Evolutionary conservation across 2,113 vertebrate species (phyloP), one percentile per base, ranked within the genome.

Genomic region (Hyperopisus bebe): DNA sequence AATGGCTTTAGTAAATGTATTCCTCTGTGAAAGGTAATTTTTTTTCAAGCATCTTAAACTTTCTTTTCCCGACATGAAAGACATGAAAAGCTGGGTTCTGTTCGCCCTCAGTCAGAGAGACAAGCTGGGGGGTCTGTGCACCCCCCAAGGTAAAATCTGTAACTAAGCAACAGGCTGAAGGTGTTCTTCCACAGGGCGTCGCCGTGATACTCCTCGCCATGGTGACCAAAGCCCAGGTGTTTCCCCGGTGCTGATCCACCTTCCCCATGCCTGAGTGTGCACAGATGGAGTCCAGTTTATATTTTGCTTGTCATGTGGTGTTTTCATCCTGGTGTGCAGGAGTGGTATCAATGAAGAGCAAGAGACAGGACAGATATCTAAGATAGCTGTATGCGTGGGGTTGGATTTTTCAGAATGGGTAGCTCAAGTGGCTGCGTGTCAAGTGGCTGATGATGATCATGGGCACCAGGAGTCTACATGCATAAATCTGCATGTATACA

Each of bases 301-400:
- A 2, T 35, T 77, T 13, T 17, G n/a, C 35, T 35, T 19, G 74
- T 31, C 35, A 19, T 42, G 5, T 35, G 42, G 10, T 48, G 13
- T 39, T 53, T 87, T 39, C 48, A 3, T 55, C 17, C 48, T 21
- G 17, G 89, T 15, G 89, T 55, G 1, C 89, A 92, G 86, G 90
- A 89, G 90, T 92, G 92, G 91, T 53, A 80, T 88, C 89, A 88
- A 91, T 90, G 91, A 90, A 53, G 66, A 50, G 83, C 44, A 11
- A 86, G 83, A 47, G 66, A 44, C 74, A 80, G 85, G 82, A 35
- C 44, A 10, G 2, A 82, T n/a, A 70, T 87, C 90, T 86, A 50
- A 82, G 39, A 90, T 31, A 47, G 74, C 31, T 44, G 51, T n/a
- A 24, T 21, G 27, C 31, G 2, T n/a, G 21, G 83, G 21, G 11